These are phyloP conservation scores for Drosophila kuntzei DNA, from an alignment of 2,888 invertebrate genomes.

Conservation along the genomic window DNA sequence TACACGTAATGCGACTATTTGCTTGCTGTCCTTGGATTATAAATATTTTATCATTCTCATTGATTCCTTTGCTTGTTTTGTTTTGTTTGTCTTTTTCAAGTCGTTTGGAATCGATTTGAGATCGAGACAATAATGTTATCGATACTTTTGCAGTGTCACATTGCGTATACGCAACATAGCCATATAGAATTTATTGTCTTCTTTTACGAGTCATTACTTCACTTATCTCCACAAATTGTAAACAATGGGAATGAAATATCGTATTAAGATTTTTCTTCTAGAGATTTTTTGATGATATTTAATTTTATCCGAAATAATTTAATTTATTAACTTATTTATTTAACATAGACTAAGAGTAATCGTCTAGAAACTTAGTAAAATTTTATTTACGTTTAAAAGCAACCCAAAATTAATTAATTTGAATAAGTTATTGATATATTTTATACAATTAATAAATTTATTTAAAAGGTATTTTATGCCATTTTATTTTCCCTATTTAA, in stretches of 20 bases:
- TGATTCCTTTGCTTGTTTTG: not conserved
- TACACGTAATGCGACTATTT: constrained; percentile 16
- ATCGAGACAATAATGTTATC: not conserved
- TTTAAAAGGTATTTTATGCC: no score
- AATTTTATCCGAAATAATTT: not conserved
- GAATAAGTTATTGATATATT: no score
- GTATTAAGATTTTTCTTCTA: not conserved
- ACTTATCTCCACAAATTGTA: not conserved
- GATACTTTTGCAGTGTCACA: not conserved
- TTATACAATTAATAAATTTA: no score
- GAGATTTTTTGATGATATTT: not conserved
- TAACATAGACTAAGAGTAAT: no score
- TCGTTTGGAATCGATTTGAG: not conserved
- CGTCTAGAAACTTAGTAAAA: no score
- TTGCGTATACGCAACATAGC: constrained; percentile 5
- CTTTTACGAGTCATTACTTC: not conserved
- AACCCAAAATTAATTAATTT: no score
- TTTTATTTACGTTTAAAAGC: no score
- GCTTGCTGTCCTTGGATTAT: not conserved
- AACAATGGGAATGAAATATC: not conserved
- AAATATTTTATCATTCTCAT: constrained; percentile 2
- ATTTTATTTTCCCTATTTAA: no score
- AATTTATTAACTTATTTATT: no score
- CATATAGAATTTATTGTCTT: not conserved
- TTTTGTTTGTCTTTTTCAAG: constrained; percentile 1